Base-by-base conservation (phyloP, 2,888 invertebrate genomes). In the Pilophorus perplexus region DNA sequence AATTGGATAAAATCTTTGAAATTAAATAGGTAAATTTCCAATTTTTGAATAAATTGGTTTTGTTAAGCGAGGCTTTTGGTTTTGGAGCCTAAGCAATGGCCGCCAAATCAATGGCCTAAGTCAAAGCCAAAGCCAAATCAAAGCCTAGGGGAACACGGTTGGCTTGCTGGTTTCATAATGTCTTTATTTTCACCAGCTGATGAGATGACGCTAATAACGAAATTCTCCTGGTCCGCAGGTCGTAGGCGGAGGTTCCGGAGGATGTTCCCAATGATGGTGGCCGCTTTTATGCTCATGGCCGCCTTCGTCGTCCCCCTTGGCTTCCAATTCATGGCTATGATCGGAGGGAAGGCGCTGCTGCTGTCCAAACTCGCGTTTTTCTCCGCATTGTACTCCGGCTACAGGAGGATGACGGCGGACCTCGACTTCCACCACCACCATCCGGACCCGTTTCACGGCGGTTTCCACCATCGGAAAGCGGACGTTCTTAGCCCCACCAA, bases 281-380 rank as follows among this genome's bases (percentile, higher is more conserved):
- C 89, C 74, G 89, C 88, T 0, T 78, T 89, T 16, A 82, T 90
- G 25, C 84, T 89, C 14, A 83, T 90, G 74, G 87, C 88, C 0
- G 84, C 89, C 75, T 84, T 90, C 2, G 75, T 90, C 0, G 80
- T 90, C 12, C 90, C 90, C 0, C 85, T 90, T 84, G 90, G 90
- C 12, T 91, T 91, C 75, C 90, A 91, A 76, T 87, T 91, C 76
- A 80, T 91, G 1, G 89, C 90, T 0, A 86, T 90, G 0, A 80
- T 91, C 1, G 89, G 89, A 3, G 90, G 90, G 27, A 91, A 90
- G 75, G 90, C 90, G 0, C 76, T 91, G 2, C 77, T 90, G 0
- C 78, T 91, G 18, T 88, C 90, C 2, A 90, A 90, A 79, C 86
- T 90, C 84, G 90, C 91, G 0, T 78, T 91, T 3, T 81, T 90